A percentile compares a stretch with the other conserved stretches of the same genome.
These are phyloP conservation scores for Hestina assimilis DNA, from an alignment of 1,140 invertebrate genomes.

Conservation along the genomic window DNA sequence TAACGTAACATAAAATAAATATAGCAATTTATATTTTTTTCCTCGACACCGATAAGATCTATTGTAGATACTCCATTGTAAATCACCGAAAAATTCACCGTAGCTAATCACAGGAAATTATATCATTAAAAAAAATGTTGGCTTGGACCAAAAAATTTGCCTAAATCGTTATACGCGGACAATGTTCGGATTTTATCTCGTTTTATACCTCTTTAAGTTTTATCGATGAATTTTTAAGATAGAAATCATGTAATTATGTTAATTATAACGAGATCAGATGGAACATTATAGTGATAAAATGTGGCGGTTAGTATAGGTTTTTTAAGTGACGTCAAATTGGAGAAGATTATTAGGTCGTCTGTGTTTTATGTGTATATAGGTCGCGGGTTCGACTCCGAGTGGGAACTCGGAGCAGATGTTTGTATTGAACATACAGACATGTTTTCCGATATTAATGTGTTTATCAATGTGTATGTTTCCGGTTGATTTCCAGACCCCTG, in stretches of 20 bases:
- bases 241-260: slow-evolving; percentile 13
- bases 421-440: too few species aligned
- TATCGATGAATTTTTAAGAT: slow-evolving; percentile 18
- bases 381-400: too few species aligned
- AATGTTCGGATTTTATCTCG: slow-evolving; percentile 3
- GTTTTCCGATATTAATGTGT: too few species aligned
- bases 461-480: too few species aligned
- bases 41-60: neutral
- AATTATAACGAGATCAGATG: slow-evolving; percentile 12
- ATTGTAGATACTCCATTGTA: slow-evolving; percentile 6
- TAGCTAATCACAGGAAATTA: slow-evolving; percentile 31
- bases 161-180: slow-evolving; percentile 13
- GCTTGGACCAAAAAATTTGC: slow-evolving; percentile 13
- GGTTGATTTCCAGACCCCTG: too few species aligned
- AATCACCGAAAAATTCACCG: slow-evolving; percentile 14
- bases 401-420: too few species aligned
- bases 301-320: too few species aligned
- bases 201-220: slow-evolving; percentile 9
- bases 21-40: slow-evolving; percentile 19
- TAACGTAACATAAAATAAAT: slow-evolving; percentile 4
- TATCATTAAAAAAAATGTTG: slow-evolving; percentile 30
- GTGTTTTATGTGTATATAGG: too few species aligned
- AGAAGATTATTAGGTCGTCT: too few species aligned
- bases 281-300: too few species aligned
- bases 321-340: too few species aligned